phyloP scores from a whole-genome alignment of 2,113 vertebrate species.

The Etheostoma cragini region DNA sequence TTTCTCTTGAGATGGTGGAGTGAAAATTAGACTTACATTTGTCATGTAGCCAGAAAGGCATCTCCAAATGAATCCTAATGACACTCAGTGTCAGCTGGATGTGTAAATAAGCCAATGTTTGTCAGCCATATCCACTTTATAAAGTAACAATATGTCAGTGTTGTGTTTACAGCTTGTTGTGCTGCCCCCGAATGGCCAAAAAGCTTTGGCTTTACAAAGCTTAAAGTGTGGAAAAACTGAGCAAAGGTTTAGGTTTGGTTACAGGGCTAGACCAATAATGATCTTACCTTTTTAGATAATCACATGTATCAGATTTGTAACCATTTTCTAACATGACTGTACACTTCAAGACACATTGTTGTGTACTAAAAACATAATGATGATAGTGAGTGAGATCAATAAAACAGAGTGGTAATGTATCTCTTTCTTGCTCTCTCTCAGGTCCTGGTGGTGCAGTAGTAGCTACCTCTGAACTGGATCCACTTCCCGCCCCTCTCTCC shows the following conservation, averaged over 20 bases:
- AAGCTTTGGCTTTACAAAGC: neutral
- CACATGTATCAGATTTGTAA: neutral
- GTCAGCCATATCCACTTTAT: neutral
- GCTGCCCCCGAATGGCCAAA: neutral
- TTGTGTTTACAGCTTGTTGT: neutral
- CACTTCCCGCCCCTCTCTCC: conserved; percentile 66
- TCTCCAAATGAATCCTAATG: neutral
- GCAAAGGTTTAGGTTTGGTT: neutral
- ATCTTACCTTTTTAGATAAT: neutral
- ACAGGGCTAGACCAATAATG: neutral
- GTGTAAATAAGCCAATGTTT: neutral
- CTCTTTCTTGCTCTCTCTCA: conserved; percentile 40
- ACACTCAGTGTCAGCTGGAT: neutral
- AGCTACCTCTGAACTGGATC: conserved; percentile 70
- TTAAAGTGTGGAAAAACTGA: neutral
- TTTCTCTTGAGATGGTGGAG: neutral
- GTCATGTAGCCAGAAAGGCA: too few species aligned
- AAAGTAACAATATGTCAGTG: neutral
- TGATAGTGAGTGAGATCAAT: conserved; percentile 34
- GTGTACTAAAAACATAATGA: neutral
- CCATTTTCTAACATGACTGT: neutral
- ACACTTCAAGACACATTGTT: neutral
- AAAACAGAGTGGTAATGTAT: conserved; percentile 44
- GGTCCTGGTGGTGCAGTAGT: conserved; percentile 64
- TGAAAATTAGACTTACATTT: neutral